phyloP scores from a whole-genome alignment of 1,140 invertebrate genomes.

The Cecropterus lyciades region DNA sequence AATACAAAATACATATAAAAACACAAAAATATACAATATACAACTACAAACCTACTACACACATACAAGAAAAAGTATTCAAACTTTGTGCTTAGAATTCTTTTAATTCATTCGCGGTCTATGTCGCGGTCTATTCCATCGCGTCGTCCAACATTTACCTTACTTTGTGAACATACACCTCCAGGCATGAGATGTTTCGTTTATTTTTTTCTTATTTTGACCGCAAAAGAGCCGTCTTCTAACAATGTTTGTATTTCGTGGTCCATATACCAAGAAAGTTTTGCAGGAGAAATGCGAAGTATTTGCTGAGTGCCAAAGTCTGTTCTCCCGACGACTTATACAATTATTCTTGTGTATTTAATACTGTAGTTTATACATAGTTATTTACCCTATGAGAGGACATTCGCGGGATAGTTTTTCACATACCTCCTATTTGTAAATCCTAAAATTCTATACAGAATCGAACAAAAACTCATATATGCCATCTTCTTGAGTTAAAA shows the following conservation, averaged over 20 bases:
- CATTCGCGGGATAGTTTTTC: no score
- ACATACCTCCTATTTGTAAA: no score
- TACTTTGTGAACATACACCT: constrained; percentile 17
- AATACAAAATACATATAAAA: no score
- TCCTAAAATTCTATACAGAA: no score
- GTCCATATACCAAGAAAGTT: constrained; percentile 24
- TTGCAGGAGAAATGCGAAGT: not conserved
- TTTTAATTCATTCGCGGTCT: constrained; percentile 19
- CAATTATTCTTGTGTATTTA: no score
- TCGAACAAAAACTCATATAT: no score
- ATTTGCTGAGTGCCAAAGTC: not conserved
- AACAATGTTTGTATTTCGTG: constrained; percentile 28
- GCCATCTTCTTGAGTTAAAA: no score
- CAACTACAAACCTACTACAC: no score
- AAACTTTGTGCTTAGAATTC: constrained; percentile 11
- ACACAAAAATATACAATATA: no score
- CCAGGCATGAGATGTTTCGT: constrained; percentile 18
- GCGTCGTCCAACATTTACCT: constrained; percentile 32
- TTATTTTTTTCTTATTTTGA: constrained; percentile 28
- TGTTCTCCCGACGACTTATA: not conserved
- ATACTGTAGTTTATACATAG: no score
- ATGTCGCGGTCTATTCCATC: no score
- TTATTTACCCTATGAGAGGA: no score
- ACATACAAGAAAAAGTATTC: constrained; percentile 13
- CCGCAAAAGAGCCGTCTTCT: constrained; percentile 17